A percentile compares a stretch with the other conserved stretches of the same genome.
These are phyloP conservation scores for Metalampra italica DNA, from an alignment of 2,888 invertebrate genomes.

Conservation along the genomic window DNA sequence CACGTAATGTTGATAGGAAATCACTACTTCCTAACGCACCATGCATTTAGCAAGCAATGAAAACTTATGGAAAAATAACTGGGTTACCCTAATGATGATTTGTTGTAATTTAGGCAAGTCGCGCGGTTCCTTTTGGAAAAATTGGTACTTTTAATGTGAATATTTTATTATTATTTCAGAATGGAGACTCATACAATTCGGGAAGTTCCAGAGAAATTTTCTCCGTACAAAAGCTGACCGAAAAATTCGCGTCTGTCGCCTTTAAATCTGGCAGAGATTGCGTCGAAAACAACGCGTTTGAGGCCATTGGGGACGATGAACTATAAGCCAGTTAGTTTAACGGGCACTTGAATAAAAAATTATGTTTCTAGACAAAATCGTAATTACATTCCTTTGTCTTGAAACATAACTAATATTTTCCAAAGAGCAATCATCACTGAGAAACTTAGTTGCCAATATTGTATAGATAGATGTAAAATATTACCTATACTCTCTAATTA, in stretches of 20 bases:
- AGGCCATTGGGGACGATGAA: constrained; percentile 97
- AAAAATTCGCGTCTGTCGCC: constrained; percentile 84
- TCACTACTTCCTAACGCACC: too few relatives aligned
- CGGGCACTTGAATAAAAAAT: neutral
- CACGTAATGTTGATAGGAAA: too few relatives aligned
- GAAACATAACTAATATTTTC: constrained; percentile 19
- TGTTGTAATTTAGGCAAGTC: too few relatives aligned
- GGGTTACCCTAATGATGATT: too few relatives aligned
- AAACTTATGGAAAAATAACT: too few relatives aligned
- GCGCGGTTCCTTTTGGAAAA: too few relatives aligned
- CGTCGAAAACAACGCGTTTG: constrained; percentile 95
- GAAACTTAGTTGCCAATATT: constrained; percentile 52
- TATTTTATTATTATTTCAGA: constrained; percentile 56
- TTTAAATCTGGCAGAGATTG: constrained; percentile 84
- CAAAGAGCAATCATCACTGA: constrained; percentile 41
- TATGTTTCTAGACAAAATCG: neutral
- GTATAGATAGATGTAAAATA: constrained; percentile 38
- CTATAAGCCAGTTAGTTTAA: constrained; percentile 64
- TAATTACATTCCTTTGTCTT: neutral
- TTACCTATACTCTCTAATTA: constrained; percentile 22
- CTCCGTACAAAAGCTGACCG: constrained; percentile 85
- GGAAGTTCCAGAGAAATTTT: constrained; percentile 81
- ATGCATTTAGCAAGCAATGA: too few relatives aligned
- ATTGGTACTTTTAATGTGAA: too few relatives aligned
- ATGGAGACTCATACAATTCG: constrained; percentile 73